These are phyloP conservation scores for Clavelina lepadiformis DNA, from an alignment of 23 tunicate species.

Conservation along the genomic window DNA sequence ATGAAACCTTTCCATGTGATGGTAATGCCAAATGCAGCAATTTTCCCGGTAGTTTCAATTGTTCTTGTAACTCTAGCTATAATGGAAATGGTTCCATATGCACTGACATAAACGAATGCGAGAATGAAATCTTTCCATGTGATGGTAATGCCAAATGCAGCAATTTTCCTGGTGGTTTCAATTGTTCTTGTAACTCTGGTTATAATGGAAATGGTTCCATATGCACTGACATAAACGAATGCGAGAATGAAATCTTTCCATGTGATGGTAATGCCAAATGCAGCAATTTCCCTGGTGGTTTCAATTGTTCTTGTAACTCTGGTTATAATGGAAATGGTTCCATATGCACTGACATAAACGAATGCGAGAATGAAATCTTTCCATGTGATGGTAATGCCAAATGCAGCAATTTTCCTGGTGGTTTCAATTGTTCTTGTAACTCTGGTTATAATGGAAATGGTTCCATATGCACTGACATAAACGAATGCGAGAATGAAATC, in stretches of 20 bases:
- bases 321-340: slow-evolving; percentile 2
- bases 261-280: background rate
- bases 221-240: slow-evolving; percentile 25
- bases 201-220: slow-evolving; percentile 1
- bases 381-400: no score
- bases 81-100: no score
- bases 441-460: no score
- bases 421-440: no score
- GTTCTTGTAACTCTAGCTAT: no score
- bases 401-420: no score
- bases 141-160: slow-evolving; percentile 12
- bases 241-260: slow-evolving; percentile 5
- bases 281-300: background rate
- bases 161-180: slow-evolving; percentile 7
- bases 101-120: slow-evolving; percentile 24
- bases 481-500: no score
- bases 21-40: no score
- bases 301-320: background rate
- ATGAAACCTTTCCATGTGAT: no score
- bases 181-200: slow-evolving; percentile 9
- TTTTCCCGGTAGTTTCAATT: no score
- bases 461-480: no score
- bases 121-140: background rate
- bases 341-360: background rate
- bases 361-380: slow-evolving; percentile 1